Evolutionary conservation across 2,888 invertebrate species (phyloP).

Genomic region (Pecten maximus): DNA sequence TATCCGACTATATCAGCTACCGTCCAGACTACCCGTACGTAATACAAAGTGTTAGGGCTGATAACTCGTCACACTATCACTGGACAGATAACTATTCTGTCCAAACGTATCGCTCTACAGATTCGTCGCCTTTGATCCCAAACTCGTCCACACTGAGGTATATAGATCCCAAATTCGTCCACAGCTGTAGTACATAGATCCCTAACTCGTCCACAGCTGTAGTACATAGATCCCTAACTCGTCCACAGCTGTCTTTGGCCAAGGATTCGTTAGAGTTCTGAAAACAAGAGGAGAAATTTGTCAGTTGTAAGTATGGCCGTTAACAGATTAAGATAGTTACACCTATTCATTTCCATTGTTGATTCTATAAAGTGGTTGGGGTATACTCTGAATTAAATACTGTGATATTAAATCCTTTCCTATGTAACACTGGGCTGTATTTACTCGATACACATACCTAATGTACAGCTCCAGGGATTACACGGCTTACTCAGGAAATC

Average conservation of each 20-base stretch:
- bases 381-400: neutral
- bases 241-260: neutral
- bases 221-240: neutral
- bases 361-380: neutral
- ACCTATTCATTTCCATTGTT: neutral
- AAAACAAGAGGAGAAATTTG: neutral
- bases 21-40: no score
- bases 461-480: neutral
- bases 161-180: neutral
- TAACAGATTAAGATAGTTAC: neutral
- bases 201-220: neutral
- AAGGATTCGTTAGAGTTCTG: neutral
- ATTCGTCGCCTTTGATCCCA: no score
- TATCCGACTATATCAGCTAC: neutral
- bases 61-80: neutral
- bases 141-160: no score
- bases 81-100: no score
- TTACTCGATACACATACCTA: neutral
- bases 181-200: neutral
- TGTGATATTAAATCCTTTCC: neutral
- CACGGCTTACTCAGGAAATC: conserved; percentile 9
- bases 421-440: neutral
- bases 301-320: neutral
- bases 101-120: no score
- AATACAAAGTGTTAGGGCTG: no score